Conservation (phyloP, 2,797 vertebrate species). For the Chaenodraco wilsoni region DNA sequence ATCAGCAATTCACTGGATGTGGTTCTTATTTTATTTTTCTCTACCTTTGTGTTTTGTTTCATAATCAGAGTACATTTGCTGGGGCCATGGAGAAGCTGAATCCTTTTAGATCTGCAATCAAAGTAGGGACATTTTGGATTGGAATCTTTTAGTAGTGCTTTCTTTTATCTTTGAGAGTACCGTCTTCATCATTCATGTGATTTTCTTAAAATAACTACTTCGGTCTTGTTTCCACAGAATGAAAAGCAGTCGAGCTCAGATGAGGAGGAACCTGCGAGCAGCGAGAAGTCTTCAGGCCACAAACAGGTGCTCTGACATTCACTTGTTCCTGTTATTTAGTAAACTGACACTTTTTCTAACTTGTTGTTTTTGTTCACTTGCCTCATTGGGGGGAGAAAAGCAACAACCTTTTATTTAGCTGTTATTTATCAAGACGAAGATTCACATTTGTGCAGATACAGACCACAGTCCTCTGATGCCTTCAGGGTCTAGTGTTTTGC, state of each 20-base stretch:
- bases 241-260: conserved; percentile 49
- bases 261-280: conserved; percentile 46
- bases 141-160: neutral
- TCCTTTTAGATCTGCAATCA: conserved; percentile 63
- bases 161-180: no score
- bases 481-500: neutral
- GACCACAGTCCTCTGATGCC: neutral
- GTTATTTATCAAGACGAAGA: neutral
- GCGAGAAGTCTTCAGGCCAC: conserved; percentile 45
- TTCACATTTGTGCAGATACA: neutral
- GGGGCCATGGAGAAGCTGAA: conserved; percentile 67
- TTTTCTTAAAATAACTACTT: neutral
- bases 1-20: no score
- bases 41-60: neutral
- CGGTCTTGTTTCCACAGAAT: conserved; percentile 24
- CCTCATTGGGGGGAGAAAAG: neutral
- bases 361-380: neutral
- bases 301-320: conserved; percentile 62
- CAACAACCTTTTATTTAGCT: neutral
- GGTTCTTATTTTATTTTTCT: neutral
- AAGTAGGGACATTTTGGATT: conserved; percentile 44
- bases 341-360: neutral
- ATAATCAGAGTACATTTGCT: conserved; percentile 57
- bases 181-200: neutral
- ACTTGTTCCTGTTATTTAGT: neutral